Base-by-base conservation (phyloP, 2,888 invertebrate species). In the Patella pellucida region DNA sequence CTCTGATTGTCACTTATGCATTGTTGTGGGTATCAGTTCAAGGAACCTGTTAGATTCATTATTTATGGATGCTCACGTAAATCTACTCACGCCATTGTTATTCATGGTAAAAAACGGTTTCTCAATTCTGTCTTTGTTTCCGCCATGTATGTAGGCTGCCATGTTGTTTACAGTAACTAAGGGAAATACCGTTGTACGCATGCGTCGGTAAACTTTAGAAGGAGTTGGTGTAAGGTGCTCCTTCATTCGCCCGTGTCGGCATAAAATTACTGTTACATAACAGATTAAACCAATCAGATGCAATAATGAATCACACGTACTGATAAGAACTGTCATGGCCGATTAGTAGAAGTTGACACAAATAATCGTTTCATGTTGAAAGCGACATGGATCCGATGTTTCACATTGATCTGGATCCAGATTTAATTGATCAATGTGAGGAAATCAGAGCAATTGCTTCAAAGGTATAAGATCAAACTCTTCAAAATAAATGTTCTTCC, bases 111-210 rank as follows among this genome's bases (percentile, higher is more conserved):
- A 41, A 41, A 62, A 62, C 62, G 7, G 62, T 62, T 23, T 62
- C 62, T 62, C 19, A 62, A n/a, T 11, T 62, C 19, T 4, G 62
- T 62, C 23, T 23, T 62, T 62, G 19, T 73, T 50, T 67, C 68
- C 73, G 52, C 51, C 68, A 71, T 72, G 73, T 73, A 71, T 72
- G 73, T 73, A 27, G 23, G 78, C 78, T 74, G 82, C 84, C 84
- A 85, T 84, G 76, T 85, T 85, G 85, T 85, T 85, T 79, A 84
- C 78, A 77, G 23, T 62, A 19, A 23, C 62, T 23, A 62, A 62
- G 62, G 62, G 23, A 23, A 62, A 62, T 23, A 62, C 19, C 23
- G 19, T 19, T 12, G 14, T 54, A 78, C 74, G 81, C 82, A 80
- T 81, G 81, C 79, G 79, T 78, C 75, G 75, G 73, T 68, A 67